These are phyloP conservation scores for Xestia c-nigrum DNA, from an alignment of 2,888 invertebrate species.

Conservation along the genomic window DNA sequence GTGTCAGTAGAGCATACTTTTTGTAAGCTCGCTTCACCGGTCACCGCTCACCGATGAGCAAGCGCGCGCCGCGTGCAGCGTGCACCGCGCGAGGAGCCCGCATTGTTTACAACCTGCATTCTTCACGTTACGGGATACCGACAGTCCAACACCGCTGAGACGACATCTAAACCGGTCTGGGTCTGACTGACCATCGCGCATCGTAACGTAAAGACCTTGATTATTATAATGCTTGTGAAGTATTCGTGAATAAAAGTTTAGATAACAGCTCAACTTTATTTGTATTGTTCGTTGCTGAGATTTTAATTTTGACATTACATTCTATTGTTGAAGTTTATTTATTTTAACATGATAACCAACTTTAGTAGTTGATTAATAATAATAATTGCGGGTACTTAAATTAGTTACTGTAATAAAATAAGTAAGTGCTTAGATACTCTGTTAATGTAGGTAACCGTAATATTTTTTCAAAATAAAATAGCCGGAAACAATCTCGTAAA, in stretches of 20 bases:
- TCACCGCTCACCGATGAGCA: not conserved
- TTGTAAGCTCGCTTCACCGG: conserved; percentile 15
- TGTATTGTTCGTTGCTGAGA: not conserved
- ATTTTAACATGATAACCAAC: too few species aligned
- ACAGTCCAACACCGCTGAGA: not conserved
- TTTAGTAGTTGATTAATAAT: too few species aligned
- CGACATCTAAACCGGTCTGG: conserved; percentile 26
- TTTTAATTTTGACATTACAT: not conserved
- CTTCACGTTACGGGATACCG: conserved; percentile 38
- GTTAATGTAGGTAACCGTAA: not conserved
- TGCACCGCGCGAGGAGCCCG: conserved; percentile 15
- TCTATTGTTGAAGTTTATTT: not conserved
- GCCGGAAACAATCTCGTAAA: not conserved
- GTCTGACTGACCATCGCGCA: not conserved
- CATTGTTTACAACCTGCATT: conserved; percentile 62
- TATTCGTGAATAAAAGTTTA: conserved; percentile 31
- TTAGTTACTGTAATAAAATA: too few species aligned
- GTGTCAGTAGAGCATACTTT: conserved; percentile 15
- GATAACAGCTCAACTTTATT: conserved; percentile 12
- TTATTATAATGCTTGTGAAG: not conserved
- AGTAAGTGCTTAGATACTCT: not conserved
- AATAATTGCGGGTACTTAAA: too few species aligned
- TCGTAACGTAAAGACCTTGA: conserved; percentile 18
- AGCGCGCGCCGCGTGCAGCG: not conserved
- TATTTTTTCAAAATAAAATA: not conserved